These are phyloP conservation scores for Luperina testacea DNA, from an alignment of 2,888 invertebrate genomes.

Conservation along the genomic window DNA sequence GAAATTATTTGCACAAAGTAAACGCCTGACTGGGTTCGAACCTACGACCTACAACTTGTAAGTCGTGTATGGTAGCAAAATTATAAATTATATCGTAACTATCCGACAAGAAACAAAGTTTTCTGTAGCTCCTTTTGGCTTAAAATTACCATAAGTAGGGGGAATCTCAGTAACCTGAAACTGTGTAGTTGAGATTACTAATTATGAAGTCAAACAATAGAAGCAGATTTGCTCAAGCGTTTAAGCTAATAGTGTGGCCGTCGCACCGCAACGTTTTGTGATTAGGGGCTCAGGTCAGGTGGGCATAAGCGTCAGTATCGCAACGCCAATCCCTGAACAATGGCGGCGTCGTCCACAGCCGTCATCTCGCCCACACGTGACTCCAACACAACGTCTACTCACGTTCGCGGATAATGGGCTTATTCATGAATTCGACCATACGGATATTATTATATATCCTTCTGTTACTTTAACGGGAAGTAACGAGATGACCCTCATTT, in stretches of 20 bases:
- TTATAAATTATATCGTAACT: conserved; percentile 4
- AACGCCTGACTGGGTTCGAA: not conserved
- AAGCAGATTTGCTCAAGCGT: conserved; percentile 42
- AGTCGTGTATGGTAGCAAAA: not conserved
- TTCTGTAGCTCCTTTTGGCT: not conserved
- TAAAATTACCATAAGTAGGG: not conserved
- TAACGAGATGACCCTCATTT: conserved; percentile 46
- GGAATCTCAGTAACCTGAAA: conserved; percentile 14
- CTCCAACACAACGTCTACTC: conserved; percentile 64
- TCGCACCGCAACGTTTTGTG: conserved; percentile 52
- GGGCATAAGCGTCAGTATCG: conserved; percentile 43
- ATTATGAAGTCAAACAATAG: conserved; percentile 35
- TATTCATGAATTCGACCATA: conserved; percentile 68
- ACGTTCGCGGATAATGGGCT: conserved; percentile 70
- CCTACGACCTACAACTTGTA: not conserved
- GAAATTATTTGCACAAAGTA: not conserved
- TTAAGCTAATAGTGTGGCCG: conserved; percentile 45
- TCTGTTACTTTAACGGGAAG: conserved; percentile 57
- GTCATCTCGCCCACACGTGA: conserved; percentile 59
- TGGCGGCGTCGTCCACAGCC: conserved; percentile 35
- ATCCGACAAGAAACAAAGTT: not conserved
- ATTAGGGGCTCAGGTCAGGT: conserved; percentile 40
- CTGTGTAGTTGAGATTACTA: conserved; percentile 21
- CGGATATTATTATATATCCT: conserved; percentile 61
- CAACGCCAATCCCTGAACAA: conserved; percentile 55